Percentiles rank a stretch among this genome's conserved stretches.
Evolutionary conservation across 2,797 vertebrate genomes (phyloP).

Genomic region (Micromesistius poutassou): DNA sequence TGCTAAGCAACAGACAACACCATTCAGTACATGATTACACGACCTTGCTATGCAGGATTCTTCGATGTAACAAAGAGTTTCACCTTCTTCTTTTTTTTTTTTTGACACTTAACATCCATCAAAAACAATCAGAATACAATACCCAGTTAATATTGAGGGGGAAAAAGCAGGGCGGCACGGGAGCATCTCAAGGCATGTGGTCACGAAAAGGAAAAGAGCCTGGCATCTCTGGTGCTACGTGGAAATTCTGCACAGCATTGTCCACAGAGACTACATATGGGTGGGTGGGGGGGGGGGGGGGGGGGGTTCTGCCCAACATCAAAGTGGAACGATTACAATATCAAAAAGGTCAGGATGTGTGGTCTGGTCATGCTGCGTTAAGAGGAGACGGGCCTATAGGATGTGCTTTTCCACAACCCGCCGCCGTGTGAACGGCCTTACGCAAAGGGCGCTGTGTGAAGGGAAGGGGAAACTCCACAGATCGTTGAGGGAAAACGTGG

Average conservation of each 20-base stretch:
- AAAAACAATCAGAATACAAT: constrained; percentile 72
- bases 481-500: not conserved
- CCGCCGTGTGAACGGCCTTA: constrained; percentile 15
- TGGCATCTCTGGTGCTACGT: constrained; percentile 57
- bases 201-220: constrained; percentile 52
- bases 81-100: constrained; percentile 30
- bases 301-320: not conserved
- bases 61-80: constrained; percentile 39
- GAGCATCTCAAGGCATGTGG: constrained; percentile 42
- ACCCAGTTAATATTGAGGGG: constrained; percentile 68
- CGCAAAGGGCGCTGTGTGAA: not conserved
- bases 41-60: constrained; percentile 52
- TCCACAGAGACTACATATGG: constrained; percentile 32
- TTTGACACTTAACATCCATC: constrained; percentile 73
- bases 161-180: constrained; percentile 53
- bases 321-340: not conserved
- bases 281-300: constrained; percentile 25
- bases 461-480: not conserved
- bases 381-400: constrained; percentile 16
- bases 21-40: constrained; percentile 56
- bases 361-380: constrained; percentile 10
- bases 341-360: constrained; percentile 36
- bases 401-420: constrained; percentile 6
- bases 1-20: constrained; percentile 67
- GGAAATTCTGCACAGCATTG: constrained; percentile 50